phyloP scores from a whole-genome alignment of 2,888 invertebrate genomes.

The Ochlodes sylvanus region DNA sequence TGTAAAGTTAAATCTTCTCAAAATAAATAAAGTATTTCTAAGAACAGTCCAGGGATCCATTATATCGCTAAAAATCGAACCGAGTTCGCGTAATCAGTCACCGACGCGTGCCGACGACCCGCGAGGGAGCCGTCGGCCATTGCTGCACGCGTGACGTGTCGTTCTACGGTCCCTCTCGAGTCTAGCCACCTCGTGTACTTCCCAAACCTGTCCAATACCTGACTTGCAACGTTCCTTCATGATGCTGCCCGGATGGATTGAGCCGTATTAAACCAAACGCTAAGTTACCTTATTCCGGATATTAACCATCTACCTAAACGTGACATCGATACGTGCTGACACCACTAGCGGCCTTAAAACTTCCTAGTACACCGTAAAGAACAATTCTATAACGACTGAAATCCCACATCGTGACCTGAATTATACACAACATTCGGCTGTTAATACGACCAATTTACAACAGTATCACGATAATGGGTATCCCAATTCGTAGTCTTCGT shows the following conservation, averaged over 20 bases:
- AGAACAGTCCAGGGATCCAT: conserved; percentile 82
- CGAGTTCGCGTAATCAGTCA: conserved; percentile 78
- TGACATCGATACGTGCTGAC: conserved; percentile 74
- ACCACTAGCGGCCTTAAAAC: conserved; percentile 52
- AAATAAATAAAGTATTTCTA: conserved; percentile 84
- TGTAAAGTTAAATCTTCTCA: conserved; percentile 80
- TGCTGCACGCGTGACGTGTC: conserved; percentile 65
- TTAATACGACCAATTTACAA: neutral
- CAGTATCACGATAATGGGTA: conserved; percentile 7
- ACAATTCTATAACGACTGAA: conserved; percentile 23
- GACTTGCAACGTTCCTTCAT: conserved; percentile 54
- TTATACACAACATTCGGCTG: neutral
- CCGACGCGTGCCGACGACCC: conserved; percentile 71
- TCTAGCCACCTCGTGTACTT: conserved; percentile 53
- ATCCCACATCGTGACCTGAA: neutral
- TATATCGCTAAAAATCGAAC: conserved; percentile 75
- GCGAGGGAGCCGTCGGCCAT: conserved; percentile 49
- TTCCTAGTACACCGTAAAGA: conserved; percentile 21
- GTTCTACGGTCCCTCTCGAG: conserved; percentile 61
- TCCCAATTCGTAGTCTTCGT: neutral
- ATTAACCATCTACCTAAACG: conserved; percentile 75
- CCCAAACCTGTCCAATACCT: conserved; percentile 54
- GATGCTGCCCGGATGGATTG: conserved; percentile 70
- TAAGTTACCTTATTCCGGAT: conserved; percentile 73
- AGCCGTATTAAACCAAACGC: conserved; percentile 72